These are phyloP conservation scores for Apocheima hispidaria DNA, from an alignment of 2,888 invertebrate species.

Conservation along the genomic window DNA sequence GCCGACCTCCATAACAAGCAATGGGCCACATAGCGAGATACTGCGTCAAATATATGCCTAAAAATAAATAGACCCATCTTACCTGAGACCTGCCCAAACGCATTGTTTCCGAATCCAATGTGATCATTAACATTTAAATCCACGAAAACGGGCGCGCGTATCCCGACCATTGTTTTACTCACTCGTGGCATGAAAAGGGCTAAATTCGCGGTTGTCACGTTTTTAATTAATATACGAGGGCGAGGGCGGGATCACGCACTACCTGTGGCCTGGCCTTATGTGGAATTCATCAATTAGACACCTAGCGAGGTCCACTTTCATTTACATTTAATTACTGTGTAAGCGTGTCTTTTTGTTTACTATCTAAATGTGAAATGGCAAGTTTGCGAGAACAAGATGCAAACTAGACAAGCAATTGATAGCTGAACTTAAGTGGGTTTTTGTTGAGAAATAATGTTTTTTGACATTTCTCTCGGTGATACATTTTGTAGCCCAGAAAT, in stretches of 20 bases:
- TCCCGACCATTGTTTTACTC: conserved; percentile 55
- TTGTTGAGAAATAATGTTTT: neutral
- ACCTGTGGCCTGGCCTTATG: conserved; percentile 59
- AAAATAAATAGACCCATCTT: conserved; percentile 25
- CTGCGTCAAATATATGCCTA: conserved; percentile 25
- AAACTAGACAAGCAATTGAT: neutral
- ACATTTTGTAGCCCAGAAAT: too few species aligned
- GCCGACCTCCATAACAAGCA: neutral
- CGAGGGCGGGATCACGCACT: conserved; percentile 57
- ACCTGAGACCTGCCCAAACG: conserved; percentile 19
- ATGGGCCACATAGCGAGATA: neutral
- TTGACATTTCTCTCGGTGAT: neutral
- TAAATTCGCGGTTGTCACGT: conserved; percentile 77
- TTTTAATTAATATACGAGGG: conserved; percentile 82
- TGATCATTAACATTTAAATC: conserved; percentile 59
- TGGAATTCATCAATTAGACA: conserved; percentile 74
- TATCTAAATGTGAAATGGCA: neutral
- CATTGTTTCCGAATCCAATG: conserved; percentile 35
- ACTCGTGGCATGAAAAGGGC: conserved; percentile 71
- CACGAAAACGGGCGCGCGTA: conserved; percentile 48
- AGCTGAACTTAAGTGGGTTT: neutral
- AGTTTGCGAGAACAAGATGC: neutral
- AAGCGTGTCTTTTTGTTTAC: conserved; percentile 18
- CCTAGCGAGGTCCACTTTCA: conserved; percentile 51
- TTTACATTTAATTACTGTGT: conserved; percentile 47